Conservation (phyloP, 2,113 vertebrate species). For the Notarius lentiginosus region DNA sequence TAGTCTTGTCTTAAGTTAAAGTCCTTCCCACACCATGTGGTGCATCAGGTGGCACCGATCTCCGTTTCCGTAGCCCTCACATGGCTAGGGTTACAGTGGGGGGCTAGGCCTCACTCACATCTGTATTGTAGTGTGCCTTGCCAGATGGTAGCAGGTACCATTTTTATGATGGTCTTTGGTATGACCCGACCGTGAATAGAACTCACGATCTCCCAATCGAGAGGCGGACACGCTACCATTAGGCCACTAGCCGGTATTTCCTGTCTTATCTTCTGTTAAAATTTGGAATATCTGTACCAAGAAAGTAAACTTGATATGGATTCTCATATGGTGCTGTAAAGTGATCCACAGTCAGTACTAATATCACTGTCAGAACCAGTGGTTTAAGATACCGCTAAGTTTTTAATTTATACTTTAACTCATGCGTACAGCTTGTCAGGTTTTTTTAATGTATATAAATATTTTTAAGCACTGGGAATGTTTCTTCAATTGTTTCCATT, state of each 20-base stretch:
- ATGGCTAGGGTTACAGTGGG: no score
- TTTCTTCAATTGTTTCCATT: constrained; percentile 54
- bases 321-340: constrained; percentile 19
- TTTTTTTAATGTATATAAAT: constrained; percentile 51
- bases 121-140: no score
- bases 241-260: neutral
- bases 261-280: neutral
- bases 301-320: neutral
- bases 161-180: no score
- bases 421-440: constrained; percentile 41
- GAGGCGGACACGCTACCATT: no score
- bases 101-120: no score
- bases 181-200: no score
- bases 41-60: no score
- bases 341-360: constrained; percentile 19
- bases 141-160: no score
- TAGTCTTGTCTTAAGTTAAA: neutral
- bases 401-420: constrained; percentile 33
- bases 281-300: neutral
- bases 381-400: constrained; percentile 26
- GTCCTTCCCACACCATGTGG: no score
- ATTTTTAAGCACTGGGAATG: constrained; percentile 63
- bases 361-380: constrained; percentile 30
- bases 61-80: no score
- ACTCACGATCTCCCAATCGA: no score